Conservation (phyloP, 2,888 invertebrate species). For the Microchrysa polita region DNA sequence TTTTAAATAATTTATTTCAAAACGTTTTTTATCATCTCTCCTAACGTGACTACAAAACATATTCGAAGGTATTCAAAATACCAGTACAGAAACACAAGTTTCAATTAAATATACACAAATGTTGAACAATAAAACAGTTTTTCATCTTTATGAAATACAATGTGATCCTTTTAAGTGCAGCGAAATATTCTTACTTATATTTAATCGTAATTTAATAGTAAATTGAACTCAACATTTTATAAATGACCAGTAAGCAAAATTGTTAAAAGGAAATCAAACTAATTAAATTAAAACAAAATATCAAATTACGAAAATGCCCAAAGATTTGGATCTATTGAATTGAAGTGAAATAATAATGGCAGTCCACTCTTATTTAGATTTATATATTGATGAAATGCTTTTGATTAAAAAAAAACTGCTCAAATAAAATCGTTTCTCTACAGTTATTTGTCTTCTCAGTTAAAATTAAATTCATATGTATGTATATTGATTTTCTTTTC, state of each 20-base stretch:
- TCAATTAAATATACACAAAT: conserved; percentile 23
- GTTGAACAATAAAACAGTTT: conserved; percentile 9
- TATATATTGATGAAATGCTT: not conserved
- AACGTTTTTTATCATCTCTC: conserved; percentile 11
- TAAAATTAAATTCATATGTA: too few species aligned
- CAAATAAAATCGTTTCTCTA: too few species aligned
- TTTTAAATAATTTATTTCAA: conserved; percentile 31
- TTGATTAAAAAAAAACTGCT: too few species aligned
- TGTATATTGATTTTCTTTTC: too few species aligned
- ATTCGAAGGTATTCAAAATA: conserved; percentile 19
- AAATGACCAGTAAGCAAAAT: not conserved
- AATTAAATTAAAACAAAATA: too few species aligned
- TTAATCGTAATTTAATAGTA: not conserved
- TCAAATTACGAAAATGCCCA: too few species aligned
- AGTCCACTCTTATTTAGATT: not conserved
- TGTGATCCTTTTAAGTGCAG: conserved; percentile 22
- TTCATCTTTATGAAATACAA: not conserved
- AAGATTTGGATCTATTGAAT: too few species aligned
- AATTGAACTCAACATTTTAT: not conserved
- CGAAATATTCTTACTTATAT: conserved; percentile 29
- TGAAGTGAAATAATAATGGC: too few species aligned
- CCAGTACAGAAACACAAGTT: conserved; percentile 4
- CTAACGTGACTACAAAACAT: conserved; percentile 17
- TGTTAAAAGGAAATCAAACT: not conserved
- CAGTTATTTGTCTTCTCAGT: too few species aligned